Base-by-base conservation (phyloP, 2,888 invertebrate species). In the Ceraclea dissimilis region DNA sequence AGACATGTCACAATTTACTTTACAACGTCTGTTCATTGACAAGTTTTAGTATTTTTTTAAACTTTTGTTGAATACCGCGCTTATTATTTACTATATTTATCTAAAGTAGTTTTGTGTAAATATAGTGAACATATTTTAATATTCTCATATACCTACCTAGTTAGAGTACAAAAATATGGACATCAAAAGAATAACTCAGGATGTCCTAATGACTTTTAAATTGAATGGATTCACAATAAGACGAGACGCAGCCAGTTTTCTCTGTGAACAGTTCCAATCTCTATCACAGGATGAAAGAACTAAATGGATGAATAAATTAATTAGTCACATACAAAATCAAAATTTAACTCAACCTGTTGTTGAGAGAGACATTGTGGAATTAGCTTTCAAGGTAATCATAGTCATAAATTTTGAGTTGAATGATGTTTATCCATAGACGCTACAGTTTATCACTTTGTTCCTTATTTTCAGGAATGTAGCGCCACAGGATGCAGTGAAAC, bases 261-360 rank as follows among this genome's bases (percentile, higher is more conserved):
- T 94, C 31, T 81, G 86, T 1, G 85, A 88, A 63, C 85, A 89
- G 65, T 72, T 94, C 51, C 68, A 79, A 59, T 78, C 82, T 2
- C 70, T 86, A 49, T 71, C 80, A 44, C 71, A 74, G 13, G 68
- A 71, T 8, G 82, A 86, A 60, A 83, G 86, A 57, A 83, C 85
- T 52, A 79, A 80, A 64, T 85, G 84, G 77, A 70, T 95, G 16
- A 88, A 87, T 50, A 85, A 84, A 65, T 77, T 96, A 19, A 84
- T 88, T 4, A 84, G 86, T 60, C 85, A 88, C 68, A 74, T 95
- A 48, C 84, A 92, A 63, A 86, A 84, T 59, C 91, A 93, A 67
- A 84, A 87, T 63, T 71, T 91, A 22, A 74, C 78, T 4, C 84
- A 84, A 53, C 80, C 86, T 2, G 84, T 89, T 63, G 80, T 96